Conservation (phyloP, 2,113 vertebrate genomes). For the Origma solitaria region DNA sequence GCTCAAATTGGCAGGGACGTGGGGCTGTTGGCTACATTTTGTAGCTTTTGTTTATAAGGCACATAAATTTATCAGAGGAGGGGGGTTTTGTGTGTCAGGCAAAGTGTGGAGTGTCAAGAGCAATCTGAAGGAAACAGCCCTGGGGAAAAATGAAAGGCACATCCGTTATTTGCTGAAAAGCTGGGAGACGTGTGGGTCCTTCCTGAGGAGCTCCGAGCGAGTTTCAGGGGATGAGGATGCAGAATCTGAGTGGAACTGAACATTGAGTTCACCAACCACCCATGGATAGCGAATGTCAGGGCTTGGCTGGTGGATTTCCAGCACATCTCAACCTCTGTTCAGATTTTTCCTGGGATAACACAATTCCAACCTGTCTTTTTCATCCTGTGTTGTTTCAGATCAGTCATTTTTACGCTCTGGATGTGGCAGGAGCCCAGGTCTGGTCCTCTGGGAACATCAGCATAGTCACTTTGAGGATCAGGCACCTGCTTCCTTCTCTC, state of each 20-base stretch:
- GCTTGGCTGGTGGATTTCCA: neutral
- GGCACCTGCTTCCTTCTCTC: neutral
- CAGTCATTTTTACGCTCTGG: neutral
- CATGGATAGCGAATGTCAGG: neutral
- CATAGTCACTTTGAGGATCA: neutral
- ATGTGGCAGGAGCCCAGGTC: neutral
- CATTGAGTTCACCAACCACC: neutral
- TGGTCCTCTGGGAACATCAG: neutral
- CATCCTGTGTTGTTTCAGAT: neutral
- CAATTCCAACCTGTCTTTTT: neutral
- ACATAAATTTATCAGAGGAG: constrained; percentile 9
- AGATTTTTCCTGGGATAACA: neutral
- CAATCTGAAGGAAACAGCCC: constrained; percentile 21
- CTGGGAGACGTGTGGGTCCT: neutral
- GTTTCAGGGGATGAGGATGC: neutral
- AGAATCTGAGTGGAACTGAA: neutral
- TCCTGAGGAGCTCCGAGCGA: neutral
- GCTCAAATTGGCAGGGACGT: constrained; percentile 31
- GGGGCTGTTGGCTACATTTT: neutral
- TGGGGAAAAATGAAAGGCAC: neutral
- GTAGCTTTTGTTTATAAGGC: constrained; percentile 52
- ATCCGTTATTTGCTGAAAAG: neutral
- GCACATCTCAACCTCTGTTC: neutral
- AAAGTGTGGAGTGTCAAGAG: constrained; percentile 55
- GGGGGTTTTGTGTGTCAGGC: constrained; percentile 2